A percentile compares a stretch with the other conserved stretches of the same genome.
Evolutionary conservation across 2,113 vertebrate genomes (phyloP).

Genomic region (Haplochromis vanheusdeni): DNA sequence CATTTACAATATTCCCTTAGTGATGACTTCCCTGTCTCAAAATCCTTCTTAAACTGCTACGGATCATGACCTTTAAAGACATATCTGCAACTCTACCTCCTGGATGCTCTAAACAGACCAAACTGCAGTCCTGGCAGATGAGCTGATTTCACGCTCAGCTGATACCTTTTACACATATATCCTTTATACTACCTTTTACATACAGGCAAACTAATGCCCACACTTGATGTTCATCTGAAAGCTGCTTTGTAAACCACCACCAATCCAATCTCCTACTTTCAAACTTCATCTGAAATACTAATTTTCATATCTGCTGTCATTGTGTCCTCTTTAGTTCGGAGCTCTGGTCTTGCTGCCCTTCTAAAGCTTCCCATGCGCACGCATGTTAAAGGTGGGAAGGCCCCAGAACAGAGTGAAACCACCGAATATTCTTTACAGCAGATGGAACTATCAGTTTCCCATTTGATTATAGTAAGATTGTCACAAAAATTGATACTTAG

Average conservation of each 20-base stretch:
- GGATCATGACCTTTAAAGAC: neutral
- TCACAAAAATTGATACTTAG: neutral
- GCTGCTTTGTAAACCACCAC: neutral
- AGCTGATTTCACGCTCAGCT: neutral
- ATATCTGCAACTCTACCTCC: neutral
- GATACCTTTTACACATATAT: neutral
- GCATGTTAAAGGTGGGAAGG: neutral
- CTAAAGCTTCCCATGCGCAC: neutral
- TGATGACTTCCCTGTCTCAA: neutral
- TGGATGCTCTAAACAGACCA: neutral
- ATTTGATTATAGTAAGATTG: accelerated
- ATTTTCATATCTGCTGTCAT: neutral
- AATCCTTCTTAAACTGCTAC: neutral
- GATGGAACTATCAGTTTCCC: neutral
- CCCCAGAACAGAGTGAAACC: neutral
- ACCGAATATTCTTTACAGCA: neutral
- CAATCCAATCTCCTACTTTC: neutral
- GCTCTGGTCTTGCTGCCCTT: neutral
- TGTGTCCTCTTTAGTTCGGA: neutral
- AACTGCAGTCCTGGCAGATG: neutral
- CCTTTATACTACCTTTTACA: neutral
- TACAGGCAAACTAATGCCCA: neutral
- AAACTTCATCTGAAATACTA: neutral
- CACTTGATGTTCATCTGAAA: neutral
- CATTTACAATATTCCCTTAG: neutral